Conservation (phyloP, 2,888 invertebrate species). For the Epistrophe eligans region DNA sequence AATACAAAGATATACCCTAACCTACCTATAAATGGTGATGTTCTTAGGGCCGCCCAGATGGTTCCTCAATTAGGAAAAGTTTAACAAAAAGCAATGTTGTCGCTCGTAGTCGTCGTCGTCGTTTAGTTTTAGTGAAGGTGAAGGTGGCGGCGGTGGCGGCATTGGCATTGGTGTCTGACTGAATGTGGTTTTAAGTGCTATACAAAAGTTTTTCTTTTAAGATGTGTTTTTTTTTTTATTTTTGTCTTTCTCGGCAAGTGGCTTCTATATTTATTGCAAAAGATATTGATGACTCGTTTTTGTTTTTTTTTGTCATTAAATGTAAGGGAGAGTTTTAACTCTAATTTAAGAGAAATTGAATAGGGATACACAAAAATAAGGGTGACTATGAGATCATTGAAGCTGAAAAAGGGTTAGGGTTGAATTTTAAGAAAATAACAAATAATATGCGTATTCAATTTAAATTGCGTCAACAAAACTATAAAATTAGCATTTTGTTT, state of each 20-base stretch:
- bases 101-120: not conserved
- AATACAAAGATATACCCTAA: conserved; percentile 13
- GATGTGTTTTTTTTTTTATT: conserved; percentile 22
- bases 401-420: conserved; percentile 1
- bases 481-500: conserved; percentile 23
- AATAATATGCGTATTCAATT: conserved; percentile 24
- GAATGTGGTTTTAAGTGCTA: conserved; percentile 71
- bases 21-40: conserved; percentile 45
- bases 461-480: conserved; percentile 1
- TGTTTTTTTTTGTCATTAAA: not conserved
- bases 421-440: not conserved
- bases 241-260: conserved; percentile 35
- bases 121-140: not conserved
- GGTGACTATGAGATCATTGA: conserved; percentile 3
- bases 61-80: conserved; percentile 72
- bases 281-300: conserved; percentile 46
- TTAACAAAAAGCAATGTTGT: conserved; percentile 39
- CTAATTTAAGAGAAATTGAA: conserved; percentile 9
- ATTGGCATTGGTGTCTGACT: conserved; percentile 20
- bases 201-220: conserved; percentile 48
- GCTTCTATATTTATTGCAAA: conserved; percentile 61
- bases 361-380: not conserved
- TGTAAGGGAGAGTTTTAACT: not conserved
- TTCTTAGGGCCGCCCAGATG: conserved; percentile 53
- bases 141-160: not conserved